Evolutionary conservation across 2,113 vertebrate genomes (phyloP).

Genomic region (Trematomus loennbergii): DNA sequence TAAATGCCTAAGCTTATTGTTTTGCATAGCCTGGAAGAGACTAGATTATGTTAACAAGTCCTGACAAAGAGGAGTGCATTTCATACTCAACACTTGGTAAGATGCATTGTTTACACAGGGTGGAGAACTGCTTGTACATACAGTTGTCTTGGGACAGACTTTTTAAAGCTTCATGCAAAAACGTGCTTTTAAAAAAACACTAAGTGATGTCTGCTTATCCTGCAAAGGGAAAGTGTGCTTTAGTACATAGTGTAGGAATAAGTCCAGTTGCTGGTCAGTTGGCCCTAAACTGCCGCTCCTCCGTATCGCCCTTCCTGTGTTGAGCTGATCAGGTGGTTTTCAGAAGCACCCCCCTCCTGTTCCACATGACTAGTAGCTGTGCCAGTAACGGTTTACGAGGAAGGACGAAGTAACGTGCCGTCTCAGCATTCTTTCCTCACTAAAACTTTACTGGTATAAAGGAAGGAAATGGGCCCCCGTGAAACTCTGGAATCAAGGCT

Average conservation of each 20-base stretch:
- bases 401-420: constrained; percentile 72
- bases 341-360: constrained; percentile 39
- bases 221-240: not conserved
- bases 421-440: constrained; percentile 77
- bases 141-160: not conserved
- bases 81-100: not conserved
- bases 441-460: constrained; percentile 71
- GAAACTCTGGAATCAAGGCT: constrained; percentile 30
- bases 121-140: not conserved
- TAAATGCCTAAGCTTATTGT: not conserved
- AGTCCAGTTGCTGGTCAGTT: not conserved
- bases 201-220: not conserved
- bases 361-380: constrained; percentile 66
- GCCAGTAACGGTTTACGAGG: constrained; percentile 68
- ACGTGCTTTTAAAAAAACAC: not conserved
- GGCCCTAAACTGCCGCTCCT: constrained; percentile 31
- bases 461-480: constrained; percentile 76
- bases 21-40: not conserved
- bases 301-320: constrained; percentile 58
- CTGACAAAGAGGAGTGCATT: not conserved
- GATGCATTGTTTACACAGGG: not conserved
- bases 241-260: not conserved
- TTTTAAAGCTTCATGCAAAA: not conserved
- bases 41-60: not conserved
- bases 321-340: constrained; percentile 59